A percentile compares a stretch with the other conserved stretches of the same genome.
Conservation (phyloP, 2,888 invertebrate species). For the Heliconius ismenius region DNA sequence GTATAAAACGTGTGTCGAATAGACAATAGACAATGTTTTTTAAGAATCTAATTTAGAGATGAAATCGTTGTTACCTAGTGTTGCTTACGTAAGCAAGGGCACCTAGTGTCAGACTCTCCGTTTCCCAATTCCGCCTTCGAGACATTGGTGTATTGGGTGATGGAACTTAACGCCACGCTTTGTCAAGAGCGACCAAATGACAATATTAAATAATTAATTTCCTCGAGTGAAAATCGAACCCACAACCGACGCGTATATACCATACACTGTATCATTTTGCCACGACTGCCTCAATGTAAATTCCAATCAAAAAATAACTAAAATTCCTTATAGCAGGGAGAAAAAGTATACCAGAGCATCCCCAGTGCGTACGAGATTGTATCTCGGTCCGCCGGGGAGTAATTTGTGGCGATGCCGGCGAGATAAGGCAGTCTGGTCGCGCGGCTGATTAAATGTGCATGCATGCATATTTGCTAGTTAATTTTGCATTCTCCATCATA, state of each 20-base stretch:
- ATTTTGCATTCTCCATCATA: slow-evolving; percentile 39
- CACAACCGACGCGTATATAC: too few species aligned
- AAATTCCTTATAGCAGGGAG: slow-evolving; percentile 6
- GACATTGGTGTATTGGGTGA: neutral
- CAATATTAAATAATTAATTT: neutral
- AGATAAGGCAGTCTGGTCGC: slow-evolving; percentile 53
- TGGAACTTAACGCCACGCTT: neutral
- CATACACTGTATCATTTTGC: too few species aligned
- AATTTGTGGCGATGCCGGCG: slow-evolving; percentile 57
- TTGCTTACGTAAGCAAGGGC: too few species aligned
- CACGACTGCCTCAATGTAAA: neutral
- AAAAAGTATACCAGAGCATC: slow-evolving; percentile 16
- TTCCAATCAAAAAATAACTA: neutral
- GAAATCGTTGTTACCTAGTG: too few species aligned
- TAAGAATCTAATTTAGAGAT: neutral
- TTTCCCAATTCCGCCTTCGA: too few species aligned
- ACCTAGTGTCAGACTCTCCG: too few species aligned
- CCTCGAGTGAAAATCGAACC: neutral
- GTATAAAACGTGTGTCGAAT: slow-evolving; percentile 4
- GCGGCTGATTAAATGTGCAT: slow-evolving; percentile 49
- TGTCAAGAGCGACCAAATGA: neutral
- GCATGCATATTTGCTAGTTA: slow-evolving; percentile 46
- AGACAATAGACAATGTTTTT: neutral
- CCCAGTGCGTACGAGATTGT: slow-evolving; percentile 46
- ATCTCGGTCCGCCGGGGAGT: slow-evolving; percentile 48